phyloP scores from a whole-genome alignment of 2,888 invertebrate genomes.

The Metopia argyrocephala region DNA sequence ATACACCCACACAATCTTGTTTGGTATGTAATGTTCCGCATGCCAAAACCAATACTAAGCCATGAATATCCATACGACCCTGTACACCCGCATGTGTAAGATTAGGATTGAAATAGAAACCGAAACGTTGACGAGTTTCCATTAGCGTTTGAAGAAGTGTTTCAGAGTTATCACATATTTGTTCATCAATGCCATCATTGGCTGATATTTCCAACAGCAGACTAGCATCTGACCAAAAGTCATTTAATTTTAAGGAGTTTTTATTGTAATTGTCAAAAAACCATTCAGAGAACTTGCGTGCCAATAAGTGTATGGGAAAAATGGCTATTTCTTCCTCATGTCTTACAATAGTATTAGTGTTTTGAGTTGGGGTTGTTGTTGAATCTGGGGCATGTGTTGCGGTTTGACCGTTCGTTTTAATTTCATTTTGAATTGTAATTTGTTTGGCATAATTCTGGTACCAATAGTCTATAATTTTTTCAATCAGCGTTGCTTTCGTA shows the following conservation, averaged over 20 bases:
- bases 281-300: conserved; percentile 81
- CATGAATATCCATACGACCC: conserved; percentile 82
- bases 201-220: conserved; percentile 71
- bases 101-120: conserved; percentile 82
- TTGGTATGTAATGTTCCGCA: conserved; percentile 83
- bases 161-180: conserved; percentile 65
- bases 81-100: conserved; percentile 80
- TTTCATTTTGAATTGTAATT: background rate
- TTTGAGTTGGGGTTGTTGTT: no score
- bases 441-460: conserved; percentile 59
- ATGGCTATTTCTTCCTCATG: conserved; percentile 58
- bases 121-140: conserved; percentile 77
- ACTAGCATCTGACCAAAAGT: conserved; percentile 81
- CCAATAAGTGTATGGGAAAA: conserved; percentile 78
- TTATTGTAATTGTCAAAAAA: conserved; percentile 79
- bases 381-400: background rate
- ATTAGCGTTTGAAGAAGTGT: conserved; percentile 76
- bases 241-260: conserved; percentile 78
- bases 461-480: conserved; percentile 79
- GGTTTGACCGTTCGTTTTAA: background rate
- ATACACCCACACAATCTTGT: conserved; percentile 81
- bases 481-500: conserved; percentile 80
- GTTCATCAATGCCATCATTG: conserved; percentile 68
- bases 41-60: conserved; percentile 81
- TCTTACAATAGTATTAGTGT: background rate